Evolutionary conservation across 2,113 vertebrate genomes (phyloP).

Genomic region (Zosterops lateralis): DNA sequence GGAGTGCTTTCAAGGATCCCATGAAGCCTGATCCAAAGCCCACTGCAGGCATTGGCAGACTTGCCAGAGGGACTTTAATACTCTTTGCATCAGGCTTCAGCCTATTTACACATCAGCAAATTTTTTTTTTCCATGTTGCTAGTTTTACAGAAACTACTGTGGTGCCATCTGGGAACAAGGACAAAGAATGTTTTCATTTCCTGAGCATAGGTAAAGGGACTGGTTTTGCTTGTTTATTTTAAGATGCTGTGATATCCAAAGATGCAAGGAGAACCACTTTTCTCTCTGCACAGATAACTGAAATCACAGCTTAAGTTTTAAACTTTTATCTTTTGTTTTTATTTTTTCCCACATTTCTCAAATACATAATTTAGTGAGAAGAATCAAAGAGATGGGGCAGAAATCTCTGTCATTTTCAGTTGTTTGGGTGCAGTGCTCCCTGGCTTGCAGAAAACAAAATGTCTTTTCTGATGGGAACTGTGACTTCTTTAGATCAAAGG

Average conservation of each 20-base stretch:
- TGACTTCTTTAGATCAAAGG: background rate
- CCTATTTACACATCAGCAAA: background rate
- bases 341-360: conserved; percentile 40
- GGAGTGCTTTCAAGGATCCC: background rate
- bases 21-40: background rate
- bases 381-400: conserved; percentile 39
- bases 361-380: conserved; percentile 52
- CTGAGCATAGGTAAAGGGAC: background rate
- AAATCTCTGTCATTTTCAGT: conserved; percentile 40
- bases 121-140: background rate
- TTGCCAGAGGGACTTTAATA: background rate
- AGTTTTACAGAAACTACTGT: conserved; percentile 26
- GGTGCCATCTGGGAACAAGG: background rate
- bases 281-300: conserved; percentile 1
- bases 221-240: background rate
- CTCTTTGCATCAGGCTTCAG: background rate
- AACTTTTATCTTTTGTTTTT: conserved; percentile 10
- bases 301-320: conserved; percentile 12
- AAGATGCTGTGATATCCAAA: conserved; percentile 54
- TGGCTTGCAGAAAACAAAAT: background rate
- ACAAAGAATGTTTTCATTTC: conserved; percentile 45
- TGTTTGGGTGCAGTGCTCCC: background rate
- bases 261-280: conserved; percentile 11
- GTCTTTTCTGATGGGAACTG: background rate
- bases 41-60: background rate